Base-by-base conservation (phyloP, 2,888 invertebrate genomes). In the Drosophila hamatofila region DNA sequence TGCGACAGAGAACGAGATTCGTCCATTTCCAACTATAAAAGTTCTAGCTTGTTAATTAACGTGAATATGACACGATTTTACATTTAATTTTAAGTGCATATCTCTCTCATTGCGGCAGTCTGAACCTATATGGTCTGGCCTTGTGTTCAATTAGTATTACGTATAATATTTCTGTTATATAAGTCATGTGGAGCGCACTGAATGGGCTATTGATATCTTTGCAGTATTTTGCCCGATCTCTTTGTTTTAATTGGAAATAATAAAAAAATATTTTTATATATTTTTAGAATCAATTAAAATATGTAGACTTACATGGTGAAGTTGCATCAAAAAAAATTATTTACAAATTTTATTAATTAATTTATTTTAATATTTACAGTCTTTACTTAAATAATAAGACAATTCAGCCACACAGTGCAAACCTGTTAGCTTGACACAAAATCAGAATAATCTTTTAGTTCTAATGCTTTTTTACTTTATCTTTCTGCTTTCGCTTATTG, bases 401-500 rank as follows among this genome's bases (percentile, higher is more conserved):
- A 21, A 7, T 14, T 8, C 5, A 25, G 25, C 16, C 23, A 16
- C 21, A 6, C 12, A 6, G 21, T 41, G n/a, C 2, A 21, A 42
- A 42, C 1, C 4, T 7, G 23, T 12, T 21, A 4, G 2, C 3
- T 0, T 21, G 16, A 11, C 11, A 27, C 6, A 11, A 27, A 9
- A 48, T 2, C n/a, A 46, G 6, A 16, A 23, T 8, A 4, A 23
- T 42, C 12, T 16, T 0, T 7, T 48, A 18, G 14, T 35, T 5
- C 16, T 62, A 79, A 11, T 72, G 57, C 2, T 18, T 64, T 44
- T n/a, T n/a, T n/a, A n/a, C n/a, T n/a, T n/a, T n/a, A n/a, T n/a
- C n/a, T n/a, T 81, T 87, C 0, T 27, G 48, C 57, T 87, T 58
- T 30, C 21, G 18, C 8, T 58, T 68, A 3, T 46, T 52, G 3